Evolutionary conservation across 2,797 vertebrate species (phyloP).

Genomic region (Pseudotriccus pelzelni): DNA sequence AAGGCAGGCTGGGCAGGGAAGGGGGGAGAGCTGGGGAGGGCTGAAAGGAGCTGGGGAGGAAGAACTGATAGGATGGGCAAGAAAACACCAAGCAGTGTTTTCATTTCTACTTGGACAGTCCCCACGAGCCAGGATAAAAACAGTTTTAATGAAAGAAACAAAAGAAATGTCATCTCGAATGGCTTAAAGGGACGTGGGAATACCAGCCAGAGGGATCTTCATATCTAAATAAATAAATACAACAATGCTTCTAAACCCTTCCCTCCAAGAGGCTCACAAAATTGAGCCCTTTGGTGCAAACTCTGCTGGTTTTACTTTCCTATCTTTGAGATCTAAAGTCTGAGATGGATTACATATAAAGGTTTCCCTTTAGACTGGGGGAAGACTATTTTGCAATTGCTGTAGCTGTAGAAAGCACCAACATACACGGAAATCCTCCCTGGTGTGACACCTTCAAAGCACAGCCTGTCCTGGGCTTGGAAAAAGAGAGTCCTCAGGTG

Average conservation of each 20-base stretch:
- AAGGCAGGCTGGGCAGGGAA: neutral
- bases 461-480: neutral
- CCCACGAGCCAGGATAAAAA: neutral
- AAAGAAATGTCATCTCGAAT: neutral
- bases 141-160: constrained; percentile 9
- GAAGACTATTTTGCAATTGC: neutral
- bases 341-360: neutral
- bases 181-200: neutral
- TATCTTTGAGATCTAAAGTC: neutral
- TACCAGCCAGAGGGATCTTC: neutral
- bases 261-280: neutral
- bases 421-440: neutral
- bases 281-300: neutral
- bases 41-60: constrained; percentile 17
- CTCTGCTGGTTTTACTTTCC: neutral
- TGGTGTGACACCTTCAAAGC: neutral
- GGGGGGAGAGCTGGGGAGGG: neutral
- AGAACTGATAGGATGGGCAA: neutral
- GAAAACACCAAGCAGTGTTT: neutral
- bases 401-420: neutral
- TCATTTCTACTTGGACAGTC: neutral
- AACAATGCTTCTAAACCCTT: neutral
- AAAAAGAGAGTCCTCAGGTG: neutral
- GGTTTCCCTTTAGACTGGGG: neutral
- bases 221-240: neutral